Base-by-base conservation (phyloP, 2,797 vertebrate genomes). In the Dallia pectoralis region DNA sequence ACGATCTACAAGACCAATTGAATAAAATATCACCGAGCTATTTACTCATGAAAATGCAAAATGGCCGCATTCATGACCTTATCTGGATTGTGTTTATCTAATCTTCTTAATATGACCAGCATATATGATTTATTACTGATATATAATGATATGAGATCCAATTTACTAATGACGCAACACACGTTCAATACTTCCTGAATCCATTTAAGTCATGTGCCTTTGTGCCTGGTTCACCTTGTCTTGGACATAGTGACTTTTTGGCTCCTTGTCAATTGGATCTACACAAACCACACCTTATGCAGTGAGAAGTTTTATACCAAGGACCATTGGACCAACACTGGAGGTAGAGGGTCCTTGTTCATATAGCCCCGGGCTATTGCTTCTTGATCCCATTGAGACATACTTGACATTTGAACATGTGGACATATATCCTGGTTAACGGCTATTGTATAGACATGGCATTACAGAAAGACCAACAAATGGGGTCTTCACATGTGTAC, bases 81-180 rank as follows among this genome's bases (percentile, higher is more conserved):
- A 82, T 84, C 88, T 85, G 84, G 80, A 82, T 53, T 85, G 82
- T 87, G n/a, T 91, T 91, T 91, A 92, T 87, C 89, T 89, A 92
- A 91, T 92, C 90, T 87, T 91, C 91, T 88, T 91, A 90, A 92
- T 90, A 87, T 78, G 81, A 89, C 84, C 71, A 14, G 75, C 88
- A 89, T 92, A 91, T 88, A 89, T 92, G 90, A 91, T 87, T 86
- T 89, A 89, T 91, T 90, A 88, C 86, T 89, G 87, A 90, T 92
- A 89, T 87, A 81, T 83, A 85, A 89, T 92, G 80, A 92, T 92
- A 86, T 79, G 29, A 77, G 81, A 92, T 91, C 90, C 87, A 92
- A 89, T 92, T 90, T 88, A 88, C 87, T 91, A 91, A 91, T 89
- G 89, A 88, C 82, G 74, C 72, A 75, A 84, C 80, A 80, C 82